Base-by-base conservation (phyloP, 2,888 invertebrate species). In the Volucella bombylans region DNA sequence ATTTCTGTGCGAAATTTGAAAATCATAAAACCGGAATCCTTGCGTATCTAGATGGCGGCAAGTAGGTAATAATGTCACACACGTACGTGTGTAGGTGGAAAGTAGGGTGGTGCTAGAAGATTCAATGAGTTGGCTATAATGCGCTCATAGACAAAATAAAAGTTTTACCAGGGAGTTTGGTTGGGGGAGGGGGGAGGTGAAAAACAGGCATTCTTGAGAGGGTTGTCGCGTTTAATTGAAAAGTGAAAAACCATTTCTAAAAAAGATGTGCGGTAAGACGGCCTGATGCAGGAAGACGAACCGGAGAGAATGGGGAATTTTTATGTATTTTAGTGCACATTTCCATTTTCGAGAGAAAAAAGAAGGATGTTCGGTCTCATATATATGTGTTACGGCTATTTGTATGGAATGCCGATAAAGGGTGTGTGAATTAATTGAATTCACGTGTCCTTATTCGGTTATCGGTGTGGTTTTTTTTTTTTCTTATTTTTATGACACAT, bases 111-210 rank as follows among this genome's bases (percentile, higher is more conserved):
- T 31, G 4, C 31, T 31, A 4, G 64, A 52, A 15, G 45, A 81
- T 81, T 83, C 85, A 85, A 81, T 85, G 81, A 85, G 76, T 61
- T 68, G 85, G 64, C 76, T 81, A 77, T 85, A 85, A 85, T 52
- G 62, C 39, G 76, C 62, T 77, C 72, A 68, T 81, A 81, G 79
- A 78, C 74, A 79, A 69, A 79, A 67, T 45, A 50, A 69, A 62
- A 65, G 10, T 39, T 57, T 10, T 47, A 38, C 39, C 11, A 4
- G 1, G 15, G 65, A 8, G 49, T 15, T 6, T n/a, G n/a, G n/a
- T n/a, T n/a, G n/a, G n/a, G n/a, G n/a, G n/a, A n/a, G n/a, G n/a
- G n/a, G n/a, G 49, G 49, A 68, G 23, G 65, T 6, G 31, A 31
- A 31, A 31, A 10, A 15, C 39, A 6, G 61, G 38, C 12, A 12